These are phyloP conservation scores for Prunella fulvescens DNA, from an alignment of 2,113 vertebrate species.

Conservation along the genomic window DNA sequence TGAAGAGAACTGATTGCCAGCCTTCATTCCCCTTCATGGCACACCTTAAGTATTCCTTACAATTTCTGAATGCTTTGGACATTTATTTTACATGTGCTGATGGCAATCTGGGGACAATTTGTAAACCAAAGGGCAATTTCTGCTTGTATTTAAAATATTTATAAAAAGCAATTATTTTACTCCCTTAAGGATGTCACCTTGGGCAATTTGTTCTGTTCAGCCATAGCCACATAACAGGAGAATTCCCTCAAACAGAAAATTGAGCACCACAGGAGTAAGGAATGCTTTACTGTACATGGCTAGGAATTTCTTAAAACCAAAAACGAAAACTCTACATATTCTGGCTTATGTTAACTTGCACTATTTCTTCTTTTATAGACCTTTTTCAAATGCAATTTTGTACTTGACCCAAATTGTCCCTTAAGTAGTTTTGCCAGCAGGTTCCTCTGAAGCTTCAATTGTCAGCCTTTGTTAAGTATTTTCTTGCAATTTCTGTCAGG, in stretches of 20 bases:
- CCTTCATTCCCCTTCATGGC: background rate
- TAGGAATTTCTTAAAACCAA: background rate
- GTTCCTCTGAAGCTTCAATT: background rate
- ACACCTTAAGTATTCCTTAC: background rate
- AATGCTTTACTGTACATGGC: background rate
- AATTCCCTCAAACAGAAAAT: background rate
- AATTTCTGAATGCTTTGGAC: background rate
- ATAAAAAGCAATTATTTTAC: background rate
- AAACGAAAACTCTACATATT: background rate
- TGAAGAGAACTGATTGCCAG: background rate
- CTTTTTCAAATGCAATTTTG: background rate
- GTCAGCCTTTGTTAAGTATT: background rate
- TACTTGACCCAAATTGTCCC: background rate
- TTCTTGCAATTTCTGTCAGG: background rate
- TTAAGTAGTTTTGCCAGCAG: background rate
- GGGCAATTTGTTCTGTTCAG: background rate
- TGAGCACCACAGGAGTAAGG: background rate
- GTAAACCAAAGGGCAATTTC: background rate
- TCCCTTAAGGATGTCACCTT: background rate
- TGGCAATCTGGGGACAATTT: background rate
- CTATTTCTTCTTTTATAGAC: background rate
- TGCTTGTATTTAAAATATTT: background rate
- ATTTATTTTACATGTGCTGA: background rate
- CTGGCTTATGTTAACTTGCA: background rate
- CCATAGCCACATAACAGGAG: background rate